Evolutionary conservation across 2,113 vertebrate species (phyloP).

Genomic region (Limanda limanda): DNA sequence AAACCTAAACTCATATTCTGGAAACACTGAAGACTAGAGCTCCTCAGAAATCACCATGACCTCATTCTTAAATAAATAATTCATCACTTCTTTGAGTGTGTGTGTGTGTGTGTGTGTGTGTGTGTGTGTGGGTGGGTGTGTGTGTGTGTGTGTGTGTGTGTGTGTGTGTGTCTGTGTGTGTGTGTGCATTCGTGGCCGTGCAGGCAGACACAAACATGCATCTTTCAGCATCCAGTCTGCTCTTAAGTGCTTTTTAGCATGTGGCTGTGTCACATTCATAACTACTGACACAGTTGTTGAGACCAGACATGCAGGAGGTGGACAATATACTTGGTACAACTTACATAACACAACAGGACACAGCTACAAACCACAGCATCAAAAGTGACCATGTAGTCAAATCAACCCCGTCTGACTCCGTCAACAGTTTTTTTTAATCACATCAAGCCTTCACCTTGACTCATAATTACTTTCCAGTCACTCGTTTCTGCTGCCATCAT

Average conservation of each 20-base stretch:
- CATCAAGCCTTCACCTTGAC: neutral
- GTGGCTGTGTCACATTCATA: constrained; percentile 23
- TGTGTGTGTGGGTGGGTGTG: neutral
- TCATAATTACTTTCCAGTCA: neutral
- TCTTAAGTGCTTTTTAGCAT: constrained; percentile 42
- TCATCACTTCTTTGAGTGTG: constrained; percentile 20
- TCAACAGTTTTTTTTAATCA: neutral
- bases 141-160: constrained; percentile 11
- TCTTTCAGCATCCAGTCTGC: constrained; percentile 45
- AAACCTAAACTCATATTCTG: neutral
- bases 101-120: neutral
- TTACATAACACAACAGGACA: neutral
- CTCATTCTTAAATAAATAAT: constrained; percentile 57
- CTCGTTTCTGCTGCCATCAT: neutral
- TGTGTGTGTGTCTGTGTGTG: neutral
- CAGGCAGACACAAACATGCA: constrained; percentile 8
- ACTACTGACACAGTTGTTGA: neutral
- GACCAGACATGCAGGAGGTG: neutral
- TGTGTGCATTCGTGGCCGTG: neutral
- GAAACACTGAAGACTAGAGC: neutral
- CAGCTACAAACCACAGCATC: neutral
- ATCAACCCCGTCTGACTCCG: neutral
- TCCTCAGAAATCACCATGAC: constrained; percentile 8
- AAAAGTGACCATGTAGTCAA: neutral
- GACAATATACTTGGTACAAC: neutral